Evolutionary conservation across 1,140 invertebrate species (phyloP).

Genomic region (Hylaeus anthracinus): DNA sequence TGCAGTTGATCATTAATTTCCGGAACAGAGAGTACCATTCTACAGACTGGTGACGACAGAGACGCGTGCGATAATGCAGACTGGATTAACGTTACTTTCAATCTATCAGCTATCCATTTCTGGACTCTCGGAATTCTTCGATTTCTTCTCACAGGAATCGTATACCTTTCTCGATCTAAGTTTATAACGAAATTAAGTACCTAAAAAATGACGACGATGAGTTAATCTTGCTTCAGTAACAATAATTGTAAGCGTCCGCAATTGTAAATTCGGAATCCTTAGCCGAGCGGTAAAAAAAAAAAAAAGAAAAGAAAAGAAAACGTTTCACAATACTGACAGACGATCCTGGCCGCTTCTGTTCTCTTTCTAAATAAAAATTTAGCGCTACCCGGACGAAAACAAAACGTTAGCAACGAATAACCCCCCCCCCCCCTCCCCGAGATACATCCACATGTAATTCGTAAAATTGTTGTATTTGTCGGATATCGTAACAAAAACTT

Average conservation of each 20-base stretch:
- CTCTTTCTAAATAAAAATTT: conserved; percentile 5
- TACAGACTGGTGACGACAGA: neutral
- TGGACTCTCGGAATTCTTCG: conserved; percentile 6
- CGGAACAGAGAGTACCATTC: neutral
- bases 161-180: neutral
- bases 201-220: neutral
- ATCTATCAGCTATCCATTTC: neutral
- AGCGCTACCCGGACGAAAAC: neutral
- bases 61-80: neutral
- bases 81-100: neutral
- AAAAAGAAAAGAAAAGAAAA: neutral
- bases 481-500: neutral
- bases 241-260: neutral
- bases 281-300: neutral
- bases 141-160: neutral
- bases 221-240: conserved; percentile 45
- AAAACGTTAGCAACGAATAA: neutral
- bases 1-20: no score
- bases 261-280: neutral
- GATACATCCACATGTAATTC: neutral
- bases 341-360: neutral
- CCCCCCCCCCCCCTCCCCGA: neutral
- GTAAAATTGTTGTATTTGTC: conserved; percentile 29
- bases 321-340: neutral
- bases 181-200: conserved; percentile 37